Base-by-base conservation (phyloP, 2,888 invertebrate species). In the Lordiphosa fenestrarum region DNA sequence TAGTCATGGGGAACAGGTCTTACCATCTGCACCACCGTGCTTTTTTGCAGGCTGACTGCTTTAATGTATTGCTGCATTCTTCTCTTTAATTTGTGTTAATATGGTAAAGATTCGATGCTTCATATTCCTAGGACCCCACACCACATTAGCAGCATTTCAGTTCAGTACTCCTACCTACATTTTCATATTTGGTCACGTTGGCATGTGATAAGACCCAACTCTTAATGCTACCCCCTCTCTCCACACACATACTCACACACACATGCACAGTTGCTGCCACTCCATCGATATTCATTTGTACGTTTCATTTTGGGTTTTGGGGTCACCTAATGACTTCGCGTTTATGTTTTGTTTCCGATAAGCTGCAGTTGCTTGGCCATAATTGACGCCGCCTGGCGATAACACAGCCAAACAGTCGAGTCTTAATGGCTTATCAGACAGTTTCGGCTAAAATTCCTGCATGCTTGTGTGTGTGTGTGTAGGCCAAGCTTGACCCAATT, bases 401-500 rank as follows among this genome's bases (percentile, higher is more conserved):
- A 57, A 54, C 57, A 47, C 6, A 53, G 21, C 35, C 15, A 46
- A 40, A 25, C 35, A 35, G 38, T 30, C 6, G 15, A 36, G 56
- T 46, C 47, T 57, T 51, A 63, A 56, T 63, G 38, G 64, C 63
- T 63, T 63, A 63, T 63, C 63, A 63, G 40, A 12, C 52, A 23
- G 40, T 39, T 30, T 9, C 35, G 39, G 40, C 21, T 44, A 48
- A n/a, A 53, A 23, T 39, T 25, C 49, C 19, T 42, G 35, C 21
- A 21, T 38, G 30, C 25, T 9, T 21, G 36, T 39, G 47, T 47
- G 36, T 12, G 36, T 39, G 47, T 47, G 36, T 12, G 9, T 52
- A 50, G 59, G 64, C 68, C 65, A 53, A 53, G 78, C 67, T 65
- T 74, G 80, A 78, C 80, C 74, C 71, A 70, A 56, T 75, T 75